These are phyloP conservation scores for Sinocyclocheilus grahami DNA, from an alignment of 2,113 vertebrate genomes.

Conservation along the genomic window DNA sequence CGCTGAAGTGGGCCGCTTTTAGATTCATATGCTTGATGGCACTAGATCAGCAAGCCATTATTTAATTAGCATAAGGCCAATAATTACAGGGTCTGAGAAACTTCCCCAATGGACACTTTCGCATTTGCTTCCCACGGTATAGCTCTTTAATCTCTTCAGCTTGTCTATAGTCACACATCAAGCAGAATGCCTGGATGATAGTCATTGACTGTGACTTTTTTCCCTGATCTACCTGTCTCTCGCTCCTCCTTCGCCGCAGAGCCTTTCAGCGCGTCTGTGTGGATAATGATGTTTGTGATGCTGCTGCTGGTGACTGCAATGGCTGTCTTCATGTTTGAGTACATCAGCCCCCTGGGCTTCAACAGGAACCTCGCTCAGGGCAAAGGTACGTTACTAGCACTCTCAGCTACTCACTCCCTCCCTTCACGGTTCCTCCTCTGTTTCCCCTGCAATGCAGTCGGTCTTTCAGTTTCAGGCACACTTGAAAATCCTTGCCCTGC, in stretches of 20 bases:
- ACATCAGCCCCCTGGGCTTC: conserved; percentile 96
- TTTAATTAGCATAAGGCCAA: conserved; percentile 63
- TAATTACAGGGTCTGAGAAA: conserved; percentile 69
- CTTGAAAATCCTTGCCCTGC: neutral
- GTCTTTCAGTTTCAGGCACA: neutral
- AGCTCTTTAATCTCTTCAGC: conserved; percentile 71
- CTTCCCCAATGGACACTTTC: conserved; percentile 58
- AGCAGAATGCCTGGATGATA: conserved; percentile 71
- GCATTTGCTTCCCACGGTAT: conserved; percentile 44
- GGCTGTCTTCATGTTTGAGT: conserved; percentile 98
- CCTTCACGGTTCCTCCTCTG: neutral
- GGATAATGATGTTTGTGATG: conserved; percentile 99
- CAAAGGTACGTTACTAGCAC: conserved; percentile 80
- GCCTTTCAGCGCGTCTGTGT: conserved; percentile 98
- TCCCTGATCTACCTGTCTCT: conserved; percentile 41
- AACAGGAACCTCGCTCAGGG: conserved; percentile 95
- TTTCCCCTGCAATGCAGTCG: conserved; percentile 9
- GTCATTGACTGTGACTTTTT: conserved; percentile 68
- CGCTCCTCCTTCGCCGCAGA: conserved; percentile 75
- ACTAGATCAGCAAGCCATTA: conserved; percentile 39
- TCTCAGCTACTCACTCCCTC: neutral
- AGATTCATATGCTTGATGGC: conserved; percentile 41
- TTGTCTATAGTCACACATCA: conserved; percentile 47
- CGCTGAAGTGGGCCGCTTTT: neutral
- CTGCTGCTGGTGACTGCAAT: conserved; percentile 95